phyloP scores from a whole-genome alignment of 2,113 vertebrate genomes.

The Oostethus manadensis region DNA sequence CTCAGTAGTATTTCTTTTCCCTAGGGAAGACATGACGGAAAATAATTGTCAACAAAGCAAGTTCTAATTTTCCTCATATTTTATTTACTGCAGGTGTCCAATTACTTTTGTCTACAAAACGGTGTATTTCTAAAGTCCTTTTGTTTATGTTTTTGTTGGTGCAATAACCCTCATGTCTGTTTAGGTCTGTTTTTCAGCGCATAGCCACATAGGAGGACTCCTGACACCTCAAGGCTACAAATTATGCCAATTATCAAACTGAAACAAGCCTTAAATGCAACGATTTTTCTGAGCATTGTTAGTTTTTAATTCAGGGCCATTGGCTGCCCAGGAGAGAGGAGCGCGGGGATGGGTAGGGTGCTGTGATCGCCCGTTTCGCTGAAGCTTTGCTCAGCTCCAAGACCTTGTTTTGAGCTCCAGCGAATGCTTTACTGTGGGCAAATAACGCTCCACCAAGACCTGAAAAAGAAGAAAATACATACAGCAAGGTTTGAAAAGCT shows the following conservation, averaged over 20 bases:
- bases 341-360: slow-evolving; percentile 23
- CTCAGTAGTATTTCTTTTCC: no score
- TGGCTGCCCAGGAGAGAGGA: slow-evolving; percentile 27
- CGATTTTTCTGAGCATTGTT: slow-evolving; percentile 43
- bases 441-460: slow-evolving; percentile 16
- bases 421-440: slow-evolving; percentile 19
- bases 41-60: no score
- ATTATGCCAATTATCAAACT: slow-evolving; percentile 57
- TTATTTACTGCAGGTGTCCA: not conserved
- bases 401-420: slow-evolving; percentile 30
- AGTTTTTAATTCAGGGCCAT: slow-evolving; percentile 48
- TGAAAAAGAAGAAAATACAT: slow-evolving; percentile 19
- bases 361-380: slow-evolving; percentile 57
- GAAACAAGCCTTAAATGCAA: slow-evolving; percentile 55
- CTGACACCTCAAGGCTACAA: slow-evolving; percentile 48
- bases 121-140: not conserved
- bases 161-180: slow-evolving; percentile 13
- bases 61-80: not conserved
- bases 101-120: not conserved
- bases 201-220: slow-evolving; percentile 40
- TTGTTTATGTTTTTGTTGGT: not conserved
- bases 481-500: slow-evolving; percentile 14
- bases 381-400: slow-evolving; percentile 42
- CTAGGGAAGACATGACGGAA: no score
- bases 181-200: slow-evolving; percentile 28